These are phyloP conservation scores for Pseudonaja textilis DNA, from an alignment of 2,113 vertebrate genomes.

Conservation along the genomic window DNA sequence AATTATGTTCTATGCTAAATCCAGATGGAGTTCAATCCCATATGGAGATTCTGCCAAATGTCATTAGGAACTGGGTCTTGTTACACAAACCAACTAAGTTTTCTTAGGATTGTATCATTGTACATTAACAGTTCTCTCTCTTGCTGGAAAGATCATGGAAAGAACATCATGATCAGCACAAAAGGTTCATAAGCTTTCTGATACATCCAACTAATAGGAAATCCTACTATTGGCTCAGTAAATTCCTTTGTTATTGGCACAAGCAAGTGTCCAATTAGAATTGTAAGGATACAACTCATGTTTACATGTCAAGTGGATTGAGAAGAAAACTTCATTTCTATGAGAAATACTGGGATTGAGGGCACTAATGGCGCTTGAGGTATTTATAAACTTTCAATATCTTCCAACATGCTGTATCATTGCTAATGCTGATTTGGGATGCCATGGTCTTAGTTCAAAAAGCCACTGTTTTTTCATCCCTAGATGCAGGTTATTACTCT, in stretches of 20 bases:
- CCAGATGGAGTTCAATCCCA: accelerated
- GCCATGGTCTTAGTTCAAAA: background rate
- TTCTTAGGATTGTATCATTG: too few relatives aligned
- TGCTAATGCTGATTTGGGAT: background rate
- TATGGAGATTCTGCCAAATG: background rate
- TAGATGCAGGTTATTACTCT: background rate
- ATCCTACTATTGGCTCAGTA: background rate
- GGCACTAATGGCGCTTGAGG: background rate
- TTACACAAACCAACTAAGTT: background rate
- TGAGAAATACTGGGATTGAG: background rate
- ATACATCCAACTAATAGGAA: background rate
- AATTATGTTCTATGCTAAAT: background rate
- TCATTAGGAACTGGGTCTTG: background rate
- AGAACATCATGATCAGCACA: background rate
- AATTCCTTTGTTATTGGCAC: background rate
- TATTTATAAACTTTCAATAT: background rate
- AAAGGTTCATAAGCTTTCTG: background rate
- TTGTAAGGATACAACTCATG: background rate
- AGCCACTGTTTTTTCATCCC: background rate
- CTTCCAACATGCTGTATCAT: background rate
- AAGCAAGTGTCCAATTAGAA: background rate
- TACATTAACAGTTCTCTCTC: background rate
- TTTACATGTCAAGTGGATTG: background rate
- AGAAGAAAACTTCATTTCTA: background rate
- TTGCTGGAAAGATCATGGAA: background rate